phyloP scores from a whole-genome alignment of 2,113 vertebrate species.

The Toxostoma redivivum region DNA sequence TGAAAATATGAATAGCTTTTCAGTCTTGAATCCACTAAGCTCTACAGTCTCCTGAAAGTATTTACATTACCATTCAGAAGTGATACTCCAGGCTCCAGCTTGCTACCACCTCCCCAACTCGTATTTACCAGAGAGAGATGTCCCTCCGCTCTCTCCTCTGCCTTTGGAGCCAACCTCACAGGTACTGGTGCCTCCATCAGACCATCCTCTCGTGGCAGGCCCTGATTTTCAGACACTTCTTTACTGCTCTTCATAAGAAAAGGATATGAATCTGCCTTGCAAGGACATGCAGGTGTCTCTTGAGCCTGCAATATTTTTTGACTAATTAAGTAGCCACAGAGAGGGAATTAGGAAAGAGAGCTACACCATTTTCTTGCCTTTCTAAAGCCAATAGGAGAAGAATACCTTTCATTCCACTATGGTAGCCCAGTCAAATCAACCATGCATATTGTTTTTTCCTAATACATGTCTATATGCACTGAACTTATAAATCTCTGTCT shows the following conservation, averaged over 20 bases:
- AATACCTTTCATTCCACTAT: neutral
- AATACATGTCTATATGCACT: neutral
- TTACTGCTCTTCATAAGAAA: neutral
- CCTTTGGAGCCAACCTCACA: neutral
- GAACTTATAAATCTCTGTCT: neutral
- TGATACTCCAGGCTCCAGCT: neutral
- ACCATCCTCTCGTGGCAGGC: fast-evolving
- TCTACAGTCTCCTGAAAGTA: neutral
- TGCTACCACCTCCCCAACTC: neutral
- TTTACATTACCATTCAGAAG: neutral
- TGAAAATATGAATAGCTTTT: constrained; percentile 25
- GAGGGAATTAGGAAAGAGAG: neutral
- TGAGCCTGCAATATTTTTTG: neutral
- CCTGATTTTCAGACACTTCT: neutral
- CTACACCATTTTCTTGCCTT: neutral
- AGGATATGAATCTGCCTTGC: neutral
- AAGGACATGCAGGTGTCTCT: neutral
- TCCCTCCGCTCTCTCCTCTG: neutral
- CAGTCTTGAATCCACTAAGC: neutral
- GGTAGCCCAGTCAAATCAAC: neutral
- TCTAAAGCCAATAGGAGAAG: neutral
- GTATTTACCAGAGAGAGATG: neutral
- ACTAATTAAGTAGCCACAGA: neutral
- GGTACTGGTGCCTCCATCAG: neutral
- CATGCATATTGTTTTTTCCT: neutral